Conservation (phyloP, 2,797 vertebrate genomes). For the Setipinna tenuifilis region DNA sequence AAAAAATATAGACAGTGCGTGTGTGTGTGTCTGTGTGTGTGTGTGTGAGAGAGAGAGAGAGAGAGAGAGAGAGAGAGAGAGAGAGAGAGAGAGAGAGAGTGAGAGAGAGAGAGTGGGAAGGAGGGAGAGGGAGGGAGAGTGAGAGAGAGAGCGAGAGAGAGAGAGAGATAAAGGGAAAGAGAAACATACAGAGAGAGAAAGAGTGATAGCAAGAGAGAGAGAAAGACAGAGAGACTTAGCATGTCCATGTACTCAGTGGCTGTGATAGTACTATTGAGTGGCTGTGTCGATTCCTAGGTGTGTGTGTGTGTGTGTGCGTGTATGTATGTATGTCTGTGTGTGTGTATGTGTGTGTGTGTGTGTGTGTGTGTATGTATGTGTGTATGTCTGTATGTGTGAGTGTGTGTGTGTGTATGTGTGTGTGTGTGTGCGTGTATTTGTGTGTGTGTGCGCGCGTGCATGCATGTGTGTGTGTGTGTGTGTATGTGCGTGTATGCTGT, state of each 20-base stretch:
- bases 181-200: background rate
- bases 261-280: slow-evolving; percentile 9
- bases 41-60: background rate
- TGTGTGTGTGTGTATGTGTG: too few relatives aligned
- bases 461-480: background rate
- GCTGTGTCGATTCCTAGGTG: background rate
- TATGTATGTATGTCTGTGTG: too few relatives aligned
- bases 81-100: too few relatives aligned
- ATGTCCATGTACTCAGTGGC: background rate
- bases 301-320: too few relatives aligned
- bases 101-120: too few relatives aligned
- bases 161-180: background rate
- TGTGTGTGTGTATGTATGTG: too few relatives aligned
- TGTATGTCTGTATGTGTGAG: background rate
- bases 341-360: too few relatives aligned
- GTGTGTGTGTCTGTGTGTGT: background rate
- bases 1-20: background rate
- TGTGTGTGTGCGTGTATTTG: too few relatives aligned
- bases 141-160: background rate
- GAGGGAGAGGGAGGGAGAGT: too few relatives aligned
- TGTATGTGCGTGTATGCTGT: too few relatives aligned
- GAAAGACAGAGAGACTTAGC: background rate
- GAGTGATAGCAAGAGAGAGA: background rate
- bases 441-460: too few relatives aligned
- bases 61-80: too few relatives aligned